Evolutionary conservation across 2,888 invertebrate species (phyloP), one percentile per base, ranked within the genome.

Genomic region (Caenorhabditis sp.): DNA sequence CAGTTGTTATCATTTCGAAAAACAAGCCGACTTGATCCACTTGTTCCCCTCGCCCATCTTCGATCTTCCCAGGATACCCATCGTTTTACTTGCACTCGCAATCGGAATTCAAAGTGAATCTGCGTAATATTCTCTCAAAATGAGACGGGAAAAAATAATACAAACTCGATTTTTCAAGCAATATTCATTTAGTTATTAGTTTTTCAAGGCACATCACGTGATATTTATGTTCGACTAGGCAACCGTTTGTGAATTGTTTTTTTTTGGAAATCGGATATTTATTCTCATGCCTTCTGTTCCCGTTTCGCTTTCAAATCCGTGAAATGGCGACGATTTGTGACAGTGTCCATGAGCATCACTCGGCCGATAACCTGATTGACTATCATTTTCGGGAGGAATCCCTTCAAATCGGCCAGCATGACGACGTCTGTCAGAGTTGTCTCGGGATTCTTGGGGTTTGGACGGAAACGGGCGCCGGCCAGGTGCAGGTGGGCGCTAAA

Each of bases 391-490:
- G 88, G 88, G 13, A 88, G 69, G 78, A 85, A 81, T 76, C 88
- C 88, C 70, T 86, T 85, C 65, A 88, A 64, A 69, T 88, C 87
- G 35, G 83, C 87, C 6, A 84, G 82, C 87, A 88, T 87, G n/a
- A 84, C 84, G 1, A 88, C 88, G 68, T 87, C 87, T n/a, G 83
- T 78, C 24, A 86, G 18, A 15, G 88, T 88, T 9, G 58, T 68
- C 13, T 79, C 69, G 0, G 82, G 80, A n/a, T 85, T 71, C 13
- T 64, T 51, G 15, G 88, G 86, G 22, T 85, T 72, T n/a, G 83
- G 83, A 9, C 86, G 84, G 85, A 88, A 87, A 24, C 85, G 84
- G 2, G 84, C 87, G 0, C 83, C 88, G 5, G 86, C 88, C 22
- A 88, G 51, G 44, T 84, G 68, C 20, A 88, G 83, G 40, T 84